phyloP scores from a whole-genome alignment of 92 coral and sea anemone species.

The Galaxea fascicularis region DNA sequence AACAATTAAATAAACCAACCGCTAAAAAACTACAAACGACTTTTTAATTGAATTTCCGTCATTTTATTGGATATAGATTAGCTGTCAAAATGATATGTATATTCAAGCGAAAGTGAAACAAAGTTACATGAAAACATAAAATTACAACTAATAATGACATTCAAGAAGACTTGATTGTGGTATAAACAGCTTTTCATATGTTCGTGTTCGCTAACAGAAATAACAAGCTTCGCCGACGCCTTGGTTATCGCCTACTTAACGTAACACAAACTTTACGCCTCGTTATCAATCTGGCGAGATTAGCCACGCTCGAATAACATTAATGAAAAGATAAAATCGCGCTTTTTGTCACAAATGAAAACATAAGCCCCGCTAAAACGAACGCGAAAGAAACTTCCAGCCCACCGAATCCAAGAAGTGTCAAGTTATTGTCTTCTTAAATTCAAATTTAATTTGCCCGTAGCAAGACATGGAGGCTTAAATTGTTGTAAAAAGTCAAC shows the following conservation, averaged over 20 bases:
- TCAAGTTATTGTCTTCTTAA: conserved; percentile 28
- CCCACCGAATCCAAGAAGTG: conserved; percentile 24
- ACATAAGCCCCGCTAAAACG: conserved; percentile 4
- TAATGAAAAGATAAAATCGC: conserved; percentile 16
- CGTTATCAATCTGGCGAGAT: background rate
- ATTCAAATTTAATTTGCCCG: conserved; percentile 46
- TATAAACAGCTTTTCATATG: background rate
- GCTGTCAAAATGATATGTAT: conserved; percentile 5
- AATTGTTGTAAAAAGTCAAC: conserved; percentile 33
- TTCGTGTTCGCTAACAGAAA: background rate
- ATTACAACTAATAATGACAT: background rate
- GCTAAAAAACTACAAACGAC: conserved; percentile 45
- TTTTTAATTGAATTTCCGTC: conserved; percentile 42
- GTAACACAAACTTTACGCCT: background rate
- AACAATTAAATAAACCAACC: conserved; percentile 46
- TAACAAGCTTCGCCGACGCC: background rate
- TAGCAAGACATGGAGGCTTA: conserved; percentile 7
- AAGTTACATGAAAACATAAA: conserved; percentile 11
- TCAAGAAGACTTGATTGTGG: background rate
- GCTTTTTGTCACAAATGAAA: conserved; percentile 33
- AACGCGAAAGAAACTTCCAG: conserved; percentile 24
- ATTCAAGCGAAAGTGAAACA: conserved; percentile 1
- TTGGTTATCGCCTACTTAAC: background rate
- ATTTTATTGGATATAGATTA: conserved; percentile 27
- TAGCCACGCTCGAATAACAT: background rate